These are phyloP conservation scores for Leptinotarsa rubiginosa DNA, from an alignment of 2,888 invertebrate species.

Conservation along the genomic window DNA sequence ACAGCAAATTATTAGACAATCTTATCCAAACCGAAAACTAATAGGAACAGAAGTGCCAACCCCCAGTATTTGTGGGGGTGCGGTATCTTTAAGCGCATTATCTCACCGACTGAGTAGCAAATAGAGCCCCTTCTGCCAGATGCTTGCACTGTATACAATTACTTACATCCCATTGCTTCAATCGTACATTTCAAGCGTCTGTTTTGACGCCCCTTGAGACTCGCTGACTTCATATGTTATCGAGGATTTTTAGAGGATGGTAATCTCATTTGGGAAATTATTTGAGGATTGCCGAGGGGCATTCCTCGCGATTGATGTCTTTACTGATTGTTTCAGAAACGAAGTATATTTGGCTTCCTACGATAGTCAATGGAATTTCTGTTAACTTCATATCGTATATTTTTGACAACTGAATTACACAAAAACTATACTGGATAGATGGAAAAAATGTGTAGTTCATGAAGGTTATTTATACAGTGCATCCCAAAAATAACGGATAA, in stretches of 20 bases:
- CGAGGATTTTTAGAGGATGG: constrained; percentile 50
- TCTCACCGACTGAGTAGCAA: constrained; percentile 56
- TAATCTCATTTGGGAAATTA: constrained; percentile 48
- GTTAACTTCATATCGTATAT: too few species aligned
- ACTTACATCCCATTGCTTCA: constrained; percentile 60
- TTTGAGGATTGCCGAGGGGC: constrained; percentile 35
- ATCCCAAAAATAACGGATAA: too few species aligned
- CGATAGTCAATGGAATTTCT: too few species aligned
- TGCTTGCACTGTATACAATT: constrained; percentile 58
- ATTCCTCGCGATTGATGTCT: constrained; percentile 16
- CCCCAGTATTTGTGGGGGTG: constrained; percentile 54
- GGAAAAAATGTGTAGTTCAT: too few species aligned
- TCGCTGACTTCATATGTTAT: constrained; percentile 48
- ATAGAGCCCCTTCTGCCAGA: constrained; percentile 57
- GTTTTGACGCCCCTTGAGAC: constrained; percentile 44
- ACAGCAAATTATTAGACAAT: constrained; percentile 48
- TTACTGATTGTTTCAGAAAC: neutral
- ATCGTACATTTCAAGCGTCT: constrained; percentile 40
- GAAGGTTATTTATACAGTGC: too few species aligned
- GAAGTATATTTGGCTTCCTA: too few species aligned
- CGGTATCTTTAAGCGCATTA: constrained; percentile 60
- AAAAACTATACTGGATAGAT: too few species aligned
- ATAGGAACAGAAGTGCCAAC: constrained; percentile 51
- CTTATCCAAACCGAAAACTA: constrained; percentile 46
- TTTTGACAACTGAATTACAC: too few species aligned